A percentile compares a stretch with the other conserved stretches of the same genome.
These are phyloP conservation scores for Lydus trimaculatus DNA, from an alignment of 2,888 invertebrate genomes.

Conservation along the genomic window DNA sequence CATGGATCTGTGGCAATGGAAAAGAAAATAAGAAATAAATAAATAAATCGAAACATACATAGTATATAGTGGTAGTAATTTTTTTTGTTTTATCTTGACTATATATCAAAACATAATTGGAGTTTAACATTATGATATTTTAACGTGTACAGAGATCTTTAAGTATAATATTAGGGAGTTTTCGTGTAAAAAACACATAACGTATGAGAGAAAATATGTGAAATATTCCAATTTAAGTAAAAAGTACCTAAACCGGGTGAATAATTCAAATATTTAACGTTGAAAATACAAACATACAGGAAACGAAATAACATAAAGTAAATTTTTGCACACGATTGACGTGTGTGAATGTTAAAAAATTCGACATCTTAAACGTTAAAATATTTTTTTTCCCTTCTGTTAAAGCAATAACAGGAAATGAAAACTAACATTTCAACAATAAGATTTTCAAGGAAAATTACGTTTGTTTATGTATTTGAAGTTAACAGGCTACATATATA, in stretches of 20 bases:
- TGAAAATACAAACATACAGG: background rate
- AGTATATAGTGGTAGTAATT: background rate
- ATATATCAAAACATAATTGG: constrained; percentile 37
- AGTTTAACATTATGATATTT: constrained; percentile 35
- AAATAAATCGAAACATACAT: background rate
- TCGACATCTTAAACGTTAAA: background rate
- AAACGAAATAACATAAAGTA: background rate
- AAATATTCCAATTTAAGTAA: constrained; percentile 46
- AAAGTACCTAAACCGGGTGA: constrained; percentile 41
- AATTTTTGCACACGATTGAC: background rate
- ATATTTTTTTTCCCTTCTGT: background rate
- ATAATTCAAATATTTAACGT: constrained; percentile 42
- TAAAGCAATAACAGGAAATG: background rate
- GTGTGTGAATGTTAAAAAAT: background rate
- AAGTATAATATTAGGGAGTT: constrained; percentile 25
- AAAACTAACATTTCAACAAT: background rate
- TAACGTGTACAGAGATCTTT: constrained; percentile 31
- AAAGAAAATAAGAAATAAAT: background rate
- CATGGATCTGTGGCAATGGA: background rate
- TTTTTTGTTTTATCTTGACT: constrained; percentile 31
- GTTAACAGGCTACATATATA: too few species aligned
- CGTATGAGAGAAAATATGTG: constrained; percentile 33
- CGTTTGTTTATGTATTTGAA: background rate
- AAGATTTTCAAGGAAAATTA: background rate
- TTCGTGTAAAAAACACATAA: constrained; percentile 36